These are phyloP conservation scores for Muschampia plurimacula DNA, from an alignment of 2,888 invertebrate species.

Conservation along the genomic window DNA sequence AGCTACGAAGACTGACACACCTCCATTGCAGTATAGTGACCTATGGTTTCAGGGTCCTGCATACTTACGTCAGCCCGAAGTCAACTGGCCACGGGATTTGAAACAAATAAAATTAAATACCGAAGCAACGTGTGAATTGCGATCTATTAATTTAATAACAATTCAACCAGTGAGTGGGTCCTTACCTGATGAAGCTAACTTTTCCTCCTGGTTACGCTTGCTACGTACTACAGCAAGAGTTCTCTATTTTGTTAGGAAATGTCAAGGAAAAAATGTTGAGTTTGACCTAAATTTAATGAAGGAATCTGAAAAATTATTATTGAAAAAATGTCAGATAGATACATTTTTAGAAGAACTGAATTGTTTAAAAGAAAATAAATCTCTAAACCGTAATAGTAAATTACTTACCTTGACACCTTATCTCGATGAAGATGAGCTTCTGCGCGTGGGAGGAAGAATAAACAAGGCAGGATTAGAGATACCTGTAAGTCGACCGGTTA, in stretches of 20 bases:
- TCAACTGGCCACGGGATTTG: conserved; percentile 17
- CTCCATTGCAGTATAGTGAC: conserved; percentile 12
- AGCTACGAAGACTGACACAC: conserved; percentile 19
- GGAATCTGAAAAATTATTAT: not conserved
- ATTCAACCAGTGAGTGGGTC: not conserved
- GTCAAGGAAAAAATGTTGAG: conserved; percentile 4
- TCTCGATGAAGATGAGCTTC: conserved; percentile 9
- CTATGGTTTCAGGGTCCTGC: conserved; percentile 35
- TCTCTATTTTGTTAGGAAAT: conserved; percentile 20
- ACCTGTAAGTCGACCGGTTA: not conserved
- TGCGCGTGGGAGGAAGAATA: conserved; percentile 27
- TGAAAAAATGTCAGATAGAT: conserved; percentile 7
- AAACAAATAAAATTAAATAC: conserved; percentile 6
- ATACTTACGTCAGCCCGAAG: conserved; percentile 17
- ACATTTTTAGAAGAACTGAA: conserved; percentile 14
- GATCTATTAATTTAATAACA: conserved; percentile 5
- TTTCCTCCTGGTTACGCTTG: conserved; percentile 20
- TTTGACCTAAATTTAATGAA: conserved; percentile 4
- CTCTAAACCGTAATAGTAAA: conserved; percentile 11
- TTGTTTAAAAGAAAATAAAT: conserved; percentile 10
- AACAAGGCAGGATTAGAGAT: not conserved
- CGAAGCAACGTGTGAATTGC: conserved; percentile 1
- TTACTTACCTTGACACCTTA: conserved; percentile 24
- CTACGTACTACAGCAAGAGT: conserved; percentile 14
- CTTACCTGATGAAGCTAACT: conserved; percentile 15